Evolutionary conservation across 2,888 invertebrate species (phyloP).

Genomic region (Oscheius sp.): DNA sequence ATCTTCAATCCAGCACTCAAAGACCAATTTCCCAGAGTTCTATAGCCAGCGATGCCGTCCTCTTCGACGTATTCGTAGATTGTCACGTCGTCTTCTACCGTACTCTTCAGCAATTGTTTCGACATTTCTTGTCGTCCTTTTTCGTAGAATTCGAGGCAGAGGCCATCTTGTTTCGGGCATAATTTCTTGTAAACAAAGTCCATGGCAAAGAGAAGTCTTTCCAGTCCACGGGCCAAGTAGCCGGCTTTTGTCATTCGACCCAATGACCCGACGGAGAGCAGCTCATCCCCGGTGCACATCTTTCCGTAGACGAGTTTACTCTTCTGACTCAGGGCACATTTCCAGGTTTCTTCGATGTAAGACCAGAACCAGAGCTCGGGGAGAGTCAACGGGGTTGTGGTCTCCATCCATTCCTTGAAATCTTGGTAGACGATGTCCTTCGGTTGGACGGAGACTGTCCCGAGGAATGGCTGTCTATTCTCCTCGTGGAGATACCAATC

Average conservation of each 20-base stretch:
- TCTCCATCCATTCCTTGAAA: conserved; percentile 67
- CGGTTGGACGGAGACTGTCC: conserved; percentile 69
- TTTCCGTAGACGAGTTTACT: conserved; percentile 64
- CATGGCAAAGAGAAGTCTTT: conserved; percentile 66
- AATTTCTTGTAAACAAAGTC: conserved; percentile 66
- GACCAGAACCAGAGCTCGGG: conserved; percentile 69
- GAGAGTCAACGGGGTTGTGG: conserved; percentile 66
- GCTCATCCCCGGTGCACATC: conserved; percentile 70
- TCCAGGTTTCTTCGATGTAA: conserved; percentile 58
- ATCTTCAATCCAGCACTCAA: conserved; percentile 55
- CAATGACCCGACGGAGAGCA: conserved; percentile 60
- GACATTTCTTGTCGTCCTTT: conserved; percentile 63
- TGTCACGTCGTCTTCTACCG: conserved; percentile 65
- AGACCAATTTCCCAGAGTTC: conserved; percentile 73
- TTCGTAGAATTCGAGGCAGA: conserved; percentile 70
- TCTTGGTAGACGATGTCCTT: conserved; percentile 64
- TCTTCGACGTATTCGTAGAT: conserved; percentile 62
- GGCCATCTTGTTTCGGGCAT: conserved; percentile 61
- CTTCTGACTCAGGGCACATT: conserved; percentile 66
- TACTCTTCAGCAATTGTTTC: conserved; percentile 58
- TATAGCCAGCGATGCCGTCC: conserved; percentile 45
- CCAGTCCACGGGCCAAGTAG: conserved; percentile 66
- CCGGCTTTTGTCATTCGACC: conserved; percentile 69
- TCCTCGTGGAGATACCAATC: conserved; percentile 65
- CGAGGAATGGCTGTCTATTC: conserved; percentile 51